A percentile compares a stretch with the other conserved stretches of the same genome.
Conservation (phyloP, 2,797 vertebrate species). For the Kryptopterus vitreolus region DNA sequence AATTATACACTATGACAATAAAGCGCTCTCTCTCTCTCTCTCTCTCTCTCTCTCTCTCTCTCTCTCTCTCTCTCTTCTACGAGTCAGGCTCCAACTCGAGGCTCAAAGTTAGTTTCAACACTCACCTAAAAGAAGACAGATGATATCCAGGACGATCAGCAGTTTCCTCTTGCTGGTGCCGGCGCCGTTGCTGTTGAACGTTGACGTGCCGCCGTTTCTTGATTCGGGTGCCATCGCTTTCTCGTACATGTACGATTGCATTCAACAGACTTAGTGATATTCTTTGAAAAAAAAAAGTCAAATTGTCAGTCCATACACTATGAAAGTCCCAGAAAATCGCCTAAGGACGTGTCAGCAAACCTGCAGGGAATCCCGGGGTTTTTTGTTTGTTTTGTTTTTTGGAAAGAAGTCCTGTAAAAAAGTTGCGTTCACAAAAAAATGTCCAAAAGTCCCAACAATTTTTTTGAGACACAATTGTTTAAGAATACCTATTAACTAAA, state of each 20-base stretch:
- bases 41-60: neutral
- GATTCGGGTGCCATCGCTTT: constrained; percentile 93
- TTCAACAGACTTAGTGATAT: constrained; percentile 58
- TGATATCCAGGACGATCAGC: constrained; percentile 88
- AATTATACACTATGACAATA: neutral
- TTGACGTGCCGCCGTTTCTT: constrained; percentile 90
- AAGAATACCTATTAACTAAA: neutral
- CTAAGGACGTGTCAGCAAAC: constrained; percentile 58
- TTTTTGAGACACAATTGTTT: neutral
- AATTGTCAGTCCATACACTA: constrained; percentile 50
- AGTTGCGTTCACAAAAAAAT: constrained; percentile 28
- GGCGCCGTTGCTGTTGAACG: constrained; percentile 85
- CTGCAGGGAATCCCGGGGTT: constrained; percentile 28
- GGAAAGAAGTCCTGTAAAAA: constrained; percentile 44
- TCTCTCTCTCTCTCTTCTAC: neutral
- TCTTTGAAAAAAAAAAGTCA: constrained; percentile 52
- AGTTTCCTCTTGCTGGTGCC: constrained; percentile 85
- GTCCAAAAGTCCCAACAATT: neutral
- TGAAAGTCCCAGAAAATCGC: neutral
- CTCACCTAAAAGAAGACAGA: constrained; percentile 95
- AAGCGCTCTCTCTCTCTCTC: neutral
- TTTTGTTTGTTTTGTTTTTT: neutral
- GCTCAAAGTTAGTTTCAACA: constrained; percentile 35
- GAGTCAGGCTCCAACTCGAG: neutral
- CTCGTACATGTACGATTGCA: constrained; percentile 97